Base-by-base conservation (phyloP, 2,113 vertebrate genomes). In the Leptobrachium leishanense region DNA sequence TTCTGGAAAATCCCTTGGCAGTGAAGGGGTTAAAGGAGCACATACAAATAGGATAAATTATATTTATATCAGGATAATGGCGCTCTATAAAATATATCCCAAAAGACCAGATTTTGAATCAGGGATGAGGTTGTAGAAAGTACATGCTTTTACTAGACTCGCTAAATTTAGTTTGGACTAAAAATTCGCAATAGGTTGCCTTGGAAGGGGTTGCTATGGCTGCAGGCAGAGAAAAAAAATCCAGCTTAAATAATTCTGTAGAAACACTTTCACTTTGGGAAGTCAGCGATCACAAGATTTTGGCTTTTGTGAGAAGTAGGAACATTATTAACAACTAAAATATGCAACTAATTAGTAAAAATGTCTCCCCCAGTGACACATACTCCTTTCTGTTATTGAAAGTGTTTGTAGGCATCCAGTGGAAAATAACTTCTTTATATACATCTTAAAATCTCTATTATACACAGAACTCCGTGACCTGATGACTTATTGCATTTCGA, bases 191-290 rank as follows among this genome's bases (percentile, higher is more conserved):
- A 79, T 80, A 82, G 83, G 90, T 92, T 94, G 89, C 89, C 90
- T 90, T 91, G 92, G 92, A 88, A 90, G 91, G 89, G 0, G 90
- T 92, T 94, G 90, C 92, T 89, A 93, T 94, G 91, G 89, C 85
- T 91, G 88, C 91, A 88, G 85, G 83, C 86, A 90, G 82, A 87
- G 66, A 76, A 90, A 88, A 88, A 90, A 88, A 88, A 82, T 89
- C 88, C 83, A 90, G 84, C 81, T 84, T 87, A 72, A 72, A 84
- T 79, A 81, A 81, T 65, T 76, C 82, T 73, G 20, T 50, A 82
- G 83, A 89, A 91, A 87, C 88, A 88, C 75, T 88, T 90, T 82
- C 81, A 74, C 46, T 83, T 62, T 81, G 76, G 63, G 84, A 9
- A 80, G 67, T 69, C 44, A 2, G 2, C 66, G 42, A 81, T 81